Percentiles rank a stretch among this genome's conserved stretches.
Conservation (phyloP, 2,888 invertebrate genomes). For the Caenorhabditis japonica region DNA sequence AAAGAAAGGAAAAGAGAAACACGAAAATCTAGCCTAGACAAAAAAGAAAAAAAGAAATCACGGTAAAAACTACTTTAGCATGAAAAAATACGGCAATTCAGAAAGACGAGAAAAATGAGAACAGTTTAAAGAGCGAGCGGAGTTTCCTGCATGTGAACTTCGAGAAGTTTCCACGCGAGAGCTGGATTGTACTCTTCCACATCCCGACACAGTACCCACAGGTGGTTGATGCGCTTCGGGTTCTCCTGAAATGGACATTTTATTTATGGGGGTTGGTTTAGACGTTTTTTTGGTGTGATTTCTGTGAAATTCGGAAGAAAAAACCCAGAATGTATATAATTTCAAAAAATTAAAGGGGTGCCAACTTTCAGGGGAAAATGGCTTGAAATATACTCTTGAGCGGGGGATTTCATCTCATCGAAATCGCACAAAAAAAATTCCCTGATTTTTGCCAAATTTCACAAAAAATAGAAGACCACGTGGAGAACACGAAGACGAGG, state of each 20-base stretch:
- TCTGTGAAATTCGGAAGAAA: neutral
- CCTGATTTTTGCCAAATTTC: too few species aligned
- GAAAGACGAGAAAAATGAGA: neutral
- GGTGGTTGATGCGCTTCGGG: constrained; percentile 92
- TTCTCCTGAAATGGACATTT: constrained; percentile 82
- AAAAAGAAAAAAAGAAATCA: constrained; percentile 5
- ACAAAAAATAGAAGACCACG: too few species aligned
- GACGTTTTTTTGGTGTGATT: neutral
- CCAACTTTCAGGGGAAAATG: too few species aligned
- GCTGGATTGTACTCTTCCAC: constrained; percentile 91
- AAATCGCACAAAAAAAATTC: too few species aligned
- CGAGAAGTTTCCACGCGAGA: constrained; percentile 95
- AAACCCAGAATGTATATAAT: too few species aligned
- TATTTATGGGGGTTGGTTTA: constrained; percentile 44
- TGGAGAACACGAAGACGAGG: too few species aligned
- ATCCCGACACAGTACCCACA: constrained; percentile 98
- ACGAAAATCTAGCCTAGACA: constrained; percentile 19
- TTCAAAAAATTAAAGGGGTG: too few species aligned
- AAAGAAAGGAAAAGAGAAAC: constrained; percentile 9
- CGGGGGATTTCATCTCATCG: too few species aligned
- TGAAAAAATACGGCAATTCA: constrained; percentile 2
- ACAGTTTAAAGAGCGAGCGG: constrained; percentile 64
- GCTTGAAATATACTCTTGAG: too few species aligned
- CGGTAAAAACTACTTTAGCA: constrained; percentile 9
- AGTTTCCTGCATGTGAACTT: constrained; percentile 79